Conservation (phyloP, 1,140 invertebrate genomes). For the Apolygus lucorum region DNA sequence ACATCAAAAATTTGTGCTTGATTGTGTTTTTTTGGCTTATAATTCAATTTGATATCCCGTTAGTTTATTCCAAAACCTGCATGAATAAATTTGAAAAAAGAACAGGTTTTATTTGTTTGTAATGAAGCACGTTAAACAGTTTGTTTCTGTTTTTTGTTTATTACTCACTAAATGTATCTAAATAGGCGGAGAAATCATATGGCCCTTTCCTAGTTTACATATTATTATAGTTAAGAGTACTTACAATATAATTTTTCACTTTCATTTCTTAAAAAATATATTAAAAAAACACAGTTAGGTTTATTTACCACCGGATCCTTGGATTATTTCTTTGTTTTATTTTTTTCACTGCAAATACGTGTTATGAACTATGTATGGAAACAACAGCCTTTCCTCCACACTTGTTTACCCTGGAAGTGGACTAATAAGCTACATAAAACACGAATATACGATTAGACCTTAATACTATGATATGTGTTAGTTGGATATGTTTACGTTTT, state of each 20-base stretch:
- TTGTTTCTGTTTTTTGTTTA: too few relatives aligned
- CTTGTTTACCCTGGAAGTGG: slow-evolving; percentile 26
- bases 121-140: background rate
- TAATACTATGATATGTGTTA: slow-evolving; percentile 24
- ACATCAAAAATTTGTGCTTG: too few relatives aligned
- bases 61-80: background rate
- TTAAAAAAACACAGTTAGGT: background rate
- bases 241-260: too few relatives aligned
- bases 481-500: slow-evolving; percentile 6
- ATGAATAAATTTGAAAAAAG: background rate
- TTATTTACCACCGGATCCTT: background rate
- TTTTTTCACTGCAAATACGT: background rate
- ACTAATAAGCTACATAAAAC: slow-evolving; percentile 26
- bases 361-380: slow-evolving; percentile 9
- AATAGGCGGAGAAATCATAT: background rate
- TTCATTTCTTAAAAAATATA: slow-evolving; percentile 8
- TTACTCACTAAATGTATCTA: background rate
- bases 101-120: background rate
- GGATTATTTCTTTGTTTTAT: too few relatives aligned
- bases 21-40: too few relatives aligned
- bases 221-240: background rate
- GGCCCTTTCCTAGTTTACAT: background rate
- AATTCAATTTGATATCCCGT: background rate
- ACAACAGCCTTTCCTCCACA: slow-evolving; percentile 12
- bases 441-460: background rate